A percentile compares a stretch with the other conserved stretches of the same genome.
These are phyloP conservation scores for Callaeas wilsoni DNA, from an alignment of 2,113 vertebrate species.

Conservation along the genomic window DNA sequence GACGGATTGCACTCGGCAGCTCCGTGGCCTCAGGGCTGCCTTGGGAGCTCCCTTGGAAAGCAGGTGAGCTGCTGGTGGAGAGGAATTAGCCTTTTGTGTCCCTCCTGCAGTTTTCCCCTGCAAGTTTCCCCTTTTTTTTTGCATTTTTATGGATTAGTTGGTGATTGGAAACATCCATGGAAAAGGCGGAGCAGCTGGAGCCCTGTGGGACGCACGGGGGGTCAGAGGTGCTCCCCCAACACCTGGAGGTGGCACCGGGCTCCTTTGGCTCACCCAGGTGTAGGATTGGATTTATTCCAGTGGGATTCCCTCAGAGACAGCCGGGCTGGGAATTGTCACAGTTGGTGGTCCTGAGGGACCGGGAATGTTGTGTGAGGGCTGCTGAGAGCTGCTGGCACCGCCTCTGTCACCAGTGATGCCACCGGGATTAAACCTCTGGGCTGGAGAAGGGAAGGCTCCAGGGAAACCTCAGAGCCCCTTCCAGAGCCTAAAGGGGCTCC, in stretches of 20 bases:
- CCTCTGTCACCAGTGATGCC: neutral
- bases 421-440: neutral
- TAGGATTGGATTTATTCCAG: fast-evolving
- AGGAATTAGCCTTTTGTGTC: neutral
- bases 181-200: neutral
- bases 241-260: neutral
- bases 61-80: neutral
- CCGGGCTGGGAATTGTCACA: neutral
- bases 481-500: neutral
- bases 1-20: neutral
- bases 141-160: neutral
- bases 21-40: neutral
- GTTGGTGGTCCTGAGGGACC: neutral
- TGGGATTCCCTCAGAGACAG: fast-evolving
- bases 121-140: neutral
- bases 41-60: neutral
- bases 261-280: fast-evolving
- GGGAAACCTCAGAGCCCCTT: neutral
- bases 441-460: neutral
- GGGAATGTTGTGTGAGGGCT: neutral
- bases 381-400: neutral
- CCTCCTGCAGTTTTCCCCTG: neutral
- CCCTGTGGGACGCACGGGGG: fast-evolving
- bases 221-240: fast-evolving
- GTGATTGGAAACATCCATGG: neutral